Base-by-base conservation (phyloP, 2,888 invertebrate species). In the Synergus laeviventris region DNA sequence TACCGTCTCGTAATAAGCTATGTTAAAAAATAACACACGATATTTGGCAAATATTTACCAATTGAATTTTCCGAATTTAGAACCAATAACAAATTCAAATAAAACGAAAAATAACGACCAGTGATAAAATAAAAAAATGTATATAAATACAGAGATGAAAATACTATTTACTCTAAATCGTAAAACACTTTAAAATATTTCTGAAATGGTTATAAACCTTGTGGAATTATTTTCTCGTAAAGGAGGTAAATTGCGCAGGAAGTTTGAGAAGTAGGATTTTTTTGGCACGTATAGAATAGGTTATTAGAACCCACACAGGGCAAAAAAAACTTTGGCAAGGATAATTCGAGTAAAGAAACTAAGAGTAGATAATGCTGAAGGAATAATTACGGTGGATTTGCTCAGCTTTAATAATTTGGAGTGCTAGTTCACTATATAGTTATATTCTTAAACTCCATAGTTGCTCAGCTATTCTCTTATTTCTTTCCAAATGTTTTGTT, bases 331-430 rank as follows among this genome's bases (percentile, higher is more conserved):
- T 59, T 49, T 18, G 7, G 59, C 59, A 24, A 14, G 24, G 24
- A 59, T 74, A 73, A 81, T 77, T 76, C 80, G 79, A 76, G 77
- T 75, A 81, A 82, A 81, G 81, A 78, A 78, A 76, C 80, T 77
- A 78, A 73, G 79, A 73, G 82, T 75, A 82, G 84, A 86, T 86
- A 86, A 85, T 85, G 80, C 82, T 82, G 83, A 81, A 84, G 84
- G 86, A 85, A 85, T 87, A 87, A 87, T 87, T 87, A 86, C 83
- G 81, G 86, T 82, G 85, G 86, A 87, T 87, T 87, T 85, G 84
- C 81, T 73, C 79, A 77, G 76, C 80, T 76, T 82, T 81, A 78
- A 84, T 86, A 85, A 85, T 85, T 85, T 82, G 81, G 76, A 62
- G 74, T 76, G 78, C 77, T 79, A 80, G 77, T 77, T 79, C 76